These are phyloP conservation scores for Mystacornis crossleyi DNA, from an alignment of 2,113 vertebrate genomes.

Conservation along the genomic window DNA sequence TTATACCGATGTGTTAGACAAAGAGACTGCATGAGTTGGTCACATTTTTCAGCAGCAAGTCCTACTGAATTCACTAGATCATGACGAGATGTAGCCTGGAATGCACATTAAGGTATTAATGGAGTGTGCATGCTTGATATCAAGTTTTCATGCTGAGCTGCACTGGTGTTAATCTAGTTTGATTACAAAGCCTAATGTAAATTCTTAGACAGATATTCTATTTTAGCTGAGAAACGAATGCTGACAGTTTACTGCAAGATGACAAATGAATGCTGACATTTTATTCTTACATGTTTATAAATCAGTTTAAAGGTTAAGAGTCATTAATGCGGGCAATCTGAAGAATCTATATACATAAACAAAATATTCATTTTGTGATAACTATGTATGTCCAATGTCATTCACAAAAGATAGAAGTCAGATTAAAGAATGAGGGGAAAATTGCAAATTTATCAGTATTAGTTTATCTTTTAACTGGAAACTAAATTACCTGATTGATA, in stretches of 20 bases:
- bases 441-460: slow-evolving; percentile 48
- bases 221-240: slow-evolving; percentile 71
- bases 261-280: slow-evolving; percentile 74
- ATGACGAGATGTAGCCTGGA: slow-evolving; percentile 28
- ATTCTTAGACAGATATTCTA: slow-evolving; percentile 65
- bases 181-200: slow-evolving; percentile 67
- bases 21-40: background rate
- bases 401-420: slow-evolving; percentile 55
- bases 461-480: slow-evolving; percentile 56
- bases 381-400: slow-evolving; percentile 48
- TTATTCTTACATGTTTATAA: slow-evolving; percentile 73
- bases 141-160: slow-evolving; percentile 60
- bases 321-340: slow-evolving; percentile 55
- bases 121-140: slow-evolving; percentile 45
- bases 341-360: slow-evolving; percentile 61
- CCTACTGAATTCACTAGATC: slow-evolving; percentile 43
- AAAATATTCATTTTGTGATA: slow-evolving; percentile 69
- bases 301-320: slow-evolving; percentile 73
- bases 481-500: slow-evolving; percentile 45
- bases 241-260: slow-evolving; percentile 69
- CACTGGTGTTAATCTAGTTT: slow-evolving; percentile 60
- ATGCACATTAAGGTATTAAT: slow-evolving; percentile 63
- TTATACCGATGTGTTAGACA: background rate
- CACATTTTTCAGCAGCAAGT: slow-evolving; percentile 52
- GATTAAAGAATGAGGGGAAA: slow-evolving; percentile 13